These are phyloP conservation scores for Pogonognathellus flavescens DNA, from an alignment of 1,140 invertebrate species.

Conservation along the genomic window DNA sequence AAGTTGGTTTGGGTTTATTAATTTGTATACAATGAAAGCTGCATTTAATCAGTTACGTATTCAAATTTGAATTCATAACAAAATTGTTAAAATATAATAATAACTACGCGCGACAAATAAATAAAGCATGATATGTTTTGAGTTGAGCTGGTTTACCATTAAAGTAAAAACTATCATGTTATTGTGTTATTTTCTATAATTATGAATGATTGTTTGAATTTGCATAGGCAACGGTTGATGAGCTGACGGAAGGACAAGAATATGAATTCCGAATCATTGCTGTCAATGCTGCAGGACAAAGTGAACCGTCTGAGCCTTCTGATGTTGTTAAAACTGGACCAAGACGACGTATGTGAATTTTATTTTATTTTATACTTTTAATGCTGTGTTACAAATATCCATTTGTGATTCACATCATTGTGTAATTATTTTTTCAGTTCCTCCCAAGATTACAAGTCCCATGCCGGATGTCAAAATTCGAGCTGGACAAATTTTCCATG, in stretches of 20 bases:
- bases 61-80: too few relatives aligned
- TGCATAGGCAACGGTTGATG: constrained; percentile 83
- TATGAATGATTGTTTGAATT: constrained; percentile 9
- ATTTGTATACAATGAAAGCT: too few relatives aligned
- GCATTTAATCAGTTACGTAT: too few relatives aligned
- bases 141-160: too few relatives aligned
- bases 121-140: too few relatives aligned
- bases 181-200: too few relatives aligned
- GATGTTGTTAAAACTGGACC: constrained; percentile 89
- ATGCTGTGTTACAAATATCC: neutral
- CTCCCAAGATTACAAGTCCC: constrained; percentile 93
- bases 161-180: too few relatives aligned
- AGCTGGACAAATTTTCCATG: constrained; percentile 91
- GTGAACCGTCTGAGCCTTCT: constrained; percentile 94
- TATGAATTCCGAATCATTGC: constrained; percentile 98
- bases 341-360: constrained; percentile 78
- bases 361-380: neutral
- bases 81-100: too few relatives aligned
- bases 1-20: too few relatives aligned
- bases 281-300: constrained; percentile 94
- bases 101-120: too few relatives aligned
- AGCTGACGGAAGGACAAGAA: constrained; percentile 92
- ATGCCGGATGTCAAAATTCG: constrained; percentile 89
- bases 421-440: constrained; percentile 74
- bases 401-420: neutral